Base-by-base conservation (phyloP, 2,113 vertebrate species). In the Madoqua kirkii region DNA sequence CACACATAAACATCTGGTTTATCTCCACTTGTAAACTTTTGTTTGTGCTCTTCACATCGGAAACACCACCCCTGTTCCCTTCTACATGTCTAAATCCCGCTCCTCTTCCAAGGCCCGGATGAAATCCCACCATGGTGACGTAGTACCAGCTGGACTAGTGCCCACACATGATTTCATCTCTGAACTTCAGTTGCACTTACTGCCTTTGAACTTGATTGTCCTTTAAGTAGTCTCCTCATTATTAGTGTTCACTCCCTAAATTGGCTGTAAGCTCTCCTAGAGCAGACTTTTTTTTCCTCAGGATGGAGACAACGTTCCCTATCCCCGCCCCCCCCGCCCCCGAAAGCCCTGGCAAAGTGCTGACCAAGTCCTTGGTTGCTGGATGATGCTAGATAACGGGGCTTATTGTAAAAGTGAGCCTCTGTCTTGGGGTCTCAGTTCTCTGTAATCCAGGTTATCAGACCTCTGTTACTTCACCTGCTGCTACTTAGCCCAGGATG, bases 171-270 rank as follows among this genome's bases (percentile, higher is more conserved):
- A 87, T 55, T 84, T 95, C 60, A 92, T 90, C 57, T 97, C 85
- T 67, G 43, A 95, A 84, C 43, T 93, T 60, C 79, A 79, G 7
- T 78, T 94, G 54, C 31, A 94, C 60, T 88, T 81, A 57, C 25
- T 71, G 31, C 79, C 88, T 95, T 89, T 96, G 89, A 90, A 87
- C 64, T 89, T 92, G 57, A 88, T 82, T 96, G 62, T 93, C 74
- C 71, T 94, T 57, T 76, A 85, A 67, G 67, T 64, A 55, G 54
- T 91, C 74, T 96, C 67, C 29, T n/a, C 52, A 11, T 91, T 55
- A 83, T 76, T 87, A 59, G 50, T 50, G 23, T 71, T 74, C n/a
- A 27, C 36, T 83, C 83, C 74, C 79, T 52, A 48, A 78, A 87
- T 48, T 36, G 50, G 52, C n/a, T 81, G 48, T 71, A 52, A 92